Evolutionary conservation across 2,888 invertebrate genomes (phyloP), one percentile per base, ranked within the genome.

Genomic region (Ceraclea dissimilis): DNA sequence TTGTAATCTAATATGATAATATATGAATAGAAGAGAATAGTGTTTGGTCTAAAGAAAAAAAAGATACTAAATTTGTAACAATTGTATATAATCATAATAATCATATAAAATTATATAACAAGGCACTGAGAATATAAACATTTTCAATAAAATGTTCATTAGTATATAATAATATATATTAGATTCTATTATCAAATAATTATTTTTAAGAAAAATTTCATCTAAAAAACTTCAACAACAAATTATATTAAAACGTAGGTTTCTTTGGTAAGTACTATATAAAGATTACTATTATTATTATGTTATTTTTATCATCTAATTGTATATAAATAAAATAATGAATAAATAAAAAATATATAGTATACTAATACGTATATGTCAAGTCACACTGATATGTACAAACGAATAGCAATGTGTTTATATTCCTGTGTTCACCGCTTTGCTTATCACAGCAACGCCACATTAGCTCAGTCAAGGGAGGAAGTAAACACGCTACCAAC

Each of bases 381-480:
- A n/a, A n/a, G n/a, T n/a, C n/a, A n/a, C n/a, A n/a, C n/a, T n/a
- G n/a, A n/a, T n/a, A n/a, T n/a, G n/a, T n/a, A n/a, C n/a, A n/a
- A n/a, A n/a, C n/a, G n/a, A n/a, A n/a, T n/a, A n/a, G n/a, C n/a
- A n/a, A n/a, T n/a, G n/a, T n/a, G n/a, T n/a, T n/a, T n/a, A n/a
- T n/a, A n/a, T 53, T 62, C 62, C 62, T 60, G 62, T 62, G 62
- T 62, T 60, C 57, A 60, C 54, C 26, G 26, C 4, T 26, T 6
- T 26, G 58, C 54, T 56, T 49, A 60, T 62, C 62, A 60, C 60
- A 60, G 62, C 62, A 54, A 56, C 52, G 56, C 53, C 58, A 51
- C 58, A 49, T 20, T 22, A 20, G 18, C n/a, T 17, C 44, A 54
- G 50, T 39, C 39, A 5, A 39, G 13, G 13, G 5, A 13, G 13